Evolutionary conservation across 2,888 invertebrate species (phyloP).

Genomic region (Leucophenga montana): DNA sequence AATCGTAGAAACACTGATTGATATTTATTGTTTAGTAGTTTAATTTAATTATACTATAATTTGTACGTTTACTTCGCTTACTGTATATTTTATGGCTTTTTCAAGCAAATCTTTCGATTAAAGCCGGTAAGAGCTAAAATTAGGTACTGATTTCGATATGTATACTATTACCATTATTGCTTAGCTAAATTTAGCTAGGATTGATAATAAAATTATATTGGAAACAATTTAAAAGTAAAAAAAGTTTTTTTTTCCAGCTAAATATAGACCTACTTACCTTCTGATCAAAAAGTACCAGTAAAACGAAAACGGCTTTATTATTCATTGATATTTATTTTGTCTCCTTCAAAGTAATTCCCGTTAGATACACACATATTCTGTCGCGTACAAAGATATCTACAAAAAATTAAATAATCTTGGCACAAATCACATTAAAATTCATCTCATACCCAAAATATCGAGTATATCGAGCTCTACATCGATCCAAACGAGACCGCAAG

Average conservation of each 20-base stretch:
- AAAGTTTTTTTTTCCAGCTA: conserved; percentile 31
- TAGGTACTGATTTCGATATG: conserved; percentile 41
- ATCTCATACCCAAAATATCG: too few species aligned
- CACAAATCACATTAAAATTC: too few species aligned
- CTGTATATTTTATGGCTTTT: conserved; percentile 49
- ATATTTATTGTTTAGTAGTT: conserved; percentile 19
- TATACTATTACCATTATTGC: conserved; percentile 34
- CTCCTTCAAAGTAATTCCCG: too few species aligned
- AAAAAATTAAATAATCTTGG: too few species aligned
- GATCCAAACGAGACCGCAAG: too few species aligned
- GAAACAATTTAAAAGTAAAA: conserved; percentile 24
- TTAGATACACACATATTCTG: too few species aligned
- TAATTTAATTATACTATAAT: conserved; percentile 14
- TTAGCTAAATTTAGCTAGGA: not conserved
- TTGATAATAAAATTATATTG: conserved; percentile 22
- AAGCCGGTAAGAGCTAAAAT: conserved; percentile 24
- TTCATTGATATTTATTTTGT: too few species aligned
- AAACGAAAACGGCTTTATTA: too few species aligned
- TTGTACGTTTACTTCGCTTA: conserved; percentile 38
- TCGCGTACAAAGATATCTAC: too few species aligned
- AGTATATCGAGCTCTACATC: too few species aligned
- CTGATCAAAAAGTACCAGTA: too few species aligned
- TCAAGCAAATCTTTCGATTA: conserved; percentile 45
- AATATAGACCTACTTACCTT: too few species aligned
- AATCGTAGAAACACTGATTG: conserved; percentile 31